Percentiles rank a stretch among this genome's conserved stretches.
phyloP scores from a whole-genome alignment of 2,888 invertebrate genomes.

The Romanomermis culicivorax region DNA sequence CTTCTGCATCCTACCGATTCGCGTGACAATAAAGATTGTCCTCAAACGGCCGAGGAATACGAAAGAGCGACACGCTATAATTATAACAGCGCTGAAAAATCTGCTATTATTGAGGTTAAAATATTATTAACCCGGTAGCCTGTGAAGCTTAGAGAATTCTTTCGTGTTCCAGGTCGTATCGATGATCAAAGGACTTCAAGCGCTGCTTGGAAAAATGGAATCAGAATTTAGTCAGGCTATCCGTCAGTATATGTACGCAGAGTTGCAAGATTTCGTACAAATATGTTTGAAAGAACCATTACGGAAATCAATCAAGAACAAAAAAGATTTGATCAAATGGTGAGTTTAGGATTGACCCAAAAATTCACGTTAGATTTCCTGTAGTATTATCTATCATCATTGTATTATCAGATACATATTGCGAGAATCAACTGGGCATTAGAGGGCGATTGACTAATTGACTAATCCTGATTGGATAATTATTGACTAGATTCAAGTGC shows the following conservation, averaged over 20 bases:
- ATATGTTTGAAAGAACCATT: conserved; percentile 65
- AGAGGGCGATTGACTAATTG: too few species aligned
- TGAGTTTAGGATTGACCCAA: conserved; percentile 14
- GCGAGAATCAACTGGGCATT: background rate
- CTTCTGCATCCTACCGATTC: conserved; percentile 90
- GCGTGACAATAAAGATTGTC: conserved; percentile 78
- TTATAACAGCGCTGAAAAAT: conserved; percentile 87
- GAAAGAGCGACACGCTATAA: conserved; percentile 92
- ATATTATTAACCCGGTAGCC: too few species aligned
- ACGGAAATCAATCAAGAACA: conserved; percentile 86
- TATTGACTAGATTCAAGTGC: too few species aligned
- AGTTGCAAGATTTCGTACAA: conserved; percentile 85
- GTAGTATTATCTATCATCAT: background rate
- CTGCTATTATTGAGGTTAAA: conserved; percentile 81
- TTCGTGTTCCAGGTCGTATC: conserved; percentile 49
- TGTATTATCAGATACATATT: too few species aligned
- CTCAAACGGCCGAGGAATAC: conserved; percentile 88
- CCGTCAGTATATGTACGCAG: conserved; percentile 72
- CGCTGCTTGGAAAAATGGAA: conserved; percentile 87
- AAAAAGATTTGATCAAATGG: conserved; percentile 62
- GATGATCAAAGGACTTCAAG: conserved; percentile 94
- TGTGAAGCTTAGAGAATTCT: too few species aligned
- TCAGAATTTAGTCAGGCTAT: conserved; percentile 80
- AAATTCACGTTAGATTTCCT: too few species aligned
- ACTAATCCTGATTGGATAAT: too few species aligned